A percentile compares a stretch with the other conserved stretches of the same genome.
These are phyloP conservation scores for Gnathonemus echidnorhynchus DNA, from an alignment of 2,113 vertebrate genomes.

Conservation along the genomic window DNA sequence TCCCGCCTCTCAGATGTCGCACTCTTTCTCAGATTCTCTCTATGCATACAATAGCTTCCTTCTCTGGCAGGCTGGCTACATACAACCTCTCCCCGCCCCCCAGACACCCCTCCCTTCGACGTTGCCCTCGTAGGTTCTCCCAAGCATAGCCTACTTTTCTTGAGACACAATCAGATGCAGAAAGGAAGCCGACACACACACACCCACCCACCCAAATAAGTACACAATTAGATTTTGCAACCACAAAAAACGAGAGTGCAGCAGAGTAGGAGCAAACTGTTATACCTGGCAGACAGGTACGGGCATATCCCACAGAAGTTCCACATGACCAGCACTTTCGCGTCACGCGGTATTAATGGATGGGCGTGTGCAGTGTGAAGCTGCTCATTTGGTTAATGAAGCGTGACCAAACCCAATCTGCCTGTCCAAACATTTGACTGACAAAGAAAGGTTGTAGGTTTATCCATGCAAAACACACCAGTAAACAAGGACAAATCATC, in stretches of 20 bases:
- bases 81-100: not conserved
- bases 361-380: not conserved
- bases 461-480: not conserved
- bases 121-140: not conserved
- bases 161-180: not conserved
- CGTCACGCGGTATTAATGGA: not conserved
- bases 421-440: not conserved
- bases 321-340: not conserved
- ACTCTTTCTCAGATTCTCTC: slow-evolving; percentile 18
- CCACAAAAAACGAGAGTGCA: not conserved
- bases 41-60: slow-evolving; percentile 13
- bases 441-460: not conserved
- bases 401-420: not conserved
- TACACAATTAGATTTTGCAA: not conserved
- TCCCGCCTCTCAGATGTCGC: slow-evolving; percentile 16
- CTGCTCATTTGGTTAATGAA: not conserved
- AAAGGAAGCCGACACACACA: not conserved
- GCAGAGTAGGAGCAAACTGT: not conserved
- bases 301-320: not conserved
- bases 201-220: not conserved
- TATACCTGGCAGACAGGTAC: not conserved
- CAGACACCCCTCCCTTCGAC: not conserved
- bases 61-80: slow-evolving; percentile 8
- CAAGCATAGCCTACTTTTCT: slow-evolving; percentile 5
- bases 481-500: not conserved